These are phyloP conservation scores for Calliphora vomitoria DNA, from an alignment of 2,888 invertebrate genomes.

Conservation along the genomic window DNA sequence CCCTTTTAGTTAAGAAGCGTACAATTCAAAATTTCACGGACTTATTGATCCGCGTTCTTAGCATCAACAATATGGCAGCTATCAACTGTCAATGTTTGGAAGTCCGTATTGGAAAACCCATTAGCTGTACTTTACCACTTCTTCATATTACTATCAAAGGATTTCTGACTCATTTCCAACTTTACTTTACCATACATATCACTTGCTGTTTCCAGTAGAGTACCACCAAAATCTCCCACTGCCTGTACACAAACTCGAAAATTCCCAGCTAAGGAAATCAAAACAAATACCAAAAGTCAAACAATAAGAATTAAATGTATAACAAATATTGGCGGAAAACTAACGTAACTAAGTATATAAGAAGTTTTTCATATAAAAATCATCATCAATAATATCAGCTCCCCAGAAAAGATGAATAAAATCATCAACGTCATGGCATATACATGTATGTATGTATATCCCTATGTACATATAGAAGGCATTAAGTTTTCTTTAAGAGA, in stretches of 20 bases:
- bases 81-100: too few relatives aligned
- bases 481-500: constrained; percentile 30
- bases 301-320: constrained; percentile 71
- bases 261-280: constrained; percentile 40
- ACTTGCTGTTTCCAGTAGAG: not conserved
- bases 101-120: too few relatives aligned
- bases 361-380: constrained; percentile 3
- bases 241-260: not conserved
- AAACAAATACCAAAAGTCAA: constrained; percentile 69
- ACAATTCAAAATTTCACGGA: too few relatives aligned
- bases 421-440: constrained; percentile 28
- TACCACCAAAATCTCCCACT: not conserved
- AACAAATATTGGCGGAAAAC: constrained; percentile 70
- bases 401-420: constrained; percentile 10
- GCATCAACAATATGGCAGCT: too few relatives aligned
- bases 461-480: not conserved
- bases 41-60: too few relatives aligned
- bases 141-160: too few relatives aligned
- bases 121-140: too few relatives aligned
- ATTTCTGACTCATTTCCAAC: too few relatives aligned
- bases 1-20: too few relatives aligned
- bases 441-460: not conserved
- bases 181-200: not conserved
- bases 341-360: constrained; percentile 19
- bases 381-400: constrained; percentile 31